phyloP scores from a whole-genome alignment of 2,888 invertebrate species.

The Smittia aterrima region DNA sequence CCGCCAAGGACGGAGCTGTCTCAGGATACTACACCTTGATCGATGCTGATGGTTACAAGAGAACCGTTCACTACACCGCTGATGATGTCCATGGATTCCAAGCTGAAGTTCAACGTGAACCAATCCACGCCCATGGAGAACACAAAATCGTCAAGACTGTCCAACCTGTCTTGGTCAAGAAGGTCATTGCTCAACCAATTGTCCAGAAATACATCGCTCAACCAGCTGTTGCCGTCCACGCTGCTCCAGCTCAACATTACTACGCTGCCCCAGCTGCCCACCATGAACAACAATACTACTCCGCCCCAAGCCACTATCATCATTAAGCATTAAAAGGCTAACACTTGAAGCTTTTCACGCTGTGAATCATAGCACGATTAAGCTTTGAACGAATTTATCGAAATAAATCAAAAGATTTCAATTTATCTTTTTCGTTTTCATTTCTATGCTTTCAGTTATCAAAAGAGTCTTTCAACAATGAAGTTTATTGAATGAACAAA shows the following conservation, averaged over 20 bases:
- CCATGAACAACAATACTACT: too few relatives aligned
- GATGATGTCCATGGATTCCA: constrained; percentile 38
- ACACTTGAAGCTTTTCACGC: too few relatives aligned
- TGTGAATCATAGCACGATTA: too few relatives aligned
- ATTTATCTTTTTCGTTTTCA: too few relatives aligned
- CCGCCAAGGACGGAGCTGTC: constrained; percentile 15
- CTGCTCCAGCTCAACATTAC: neutral
- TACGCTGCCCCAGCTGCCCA: neutral
- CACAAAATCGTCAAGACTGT: constrained; percentile 3
- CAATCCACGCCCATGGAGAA: constrained; percentile 5
- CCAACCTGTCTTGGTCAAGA: constrained; percentile 11
- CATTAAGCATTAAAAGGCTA: too few relatives aligned
- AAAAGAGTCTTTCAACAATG: too few relatives aligned
- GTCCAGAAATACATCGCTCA: neutral
- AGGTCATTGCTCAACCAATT: neutral
- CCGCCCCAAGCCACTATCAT: too few relatives aligned
- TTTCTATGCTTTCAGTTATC: too few relatives aligned
- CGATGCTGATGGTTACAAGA: constrained; percentile 29
- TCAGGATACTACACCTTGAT: constrained; percentile 33
- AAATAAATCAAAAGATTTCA: too few relatives aligned
- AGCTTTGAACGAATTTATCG: too few relatives aligned
- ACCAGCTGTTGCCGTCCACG: neutral
- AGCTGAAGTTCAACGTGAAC: constrained; percentile 35
- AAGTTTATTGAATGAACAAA: too few relatives aligned
- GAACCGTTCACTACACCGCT: constrained; percentile 36